Base-by-base conservation (phyloP, 1,140 invertebrate species). In the Drosophila lowei region DNA sequence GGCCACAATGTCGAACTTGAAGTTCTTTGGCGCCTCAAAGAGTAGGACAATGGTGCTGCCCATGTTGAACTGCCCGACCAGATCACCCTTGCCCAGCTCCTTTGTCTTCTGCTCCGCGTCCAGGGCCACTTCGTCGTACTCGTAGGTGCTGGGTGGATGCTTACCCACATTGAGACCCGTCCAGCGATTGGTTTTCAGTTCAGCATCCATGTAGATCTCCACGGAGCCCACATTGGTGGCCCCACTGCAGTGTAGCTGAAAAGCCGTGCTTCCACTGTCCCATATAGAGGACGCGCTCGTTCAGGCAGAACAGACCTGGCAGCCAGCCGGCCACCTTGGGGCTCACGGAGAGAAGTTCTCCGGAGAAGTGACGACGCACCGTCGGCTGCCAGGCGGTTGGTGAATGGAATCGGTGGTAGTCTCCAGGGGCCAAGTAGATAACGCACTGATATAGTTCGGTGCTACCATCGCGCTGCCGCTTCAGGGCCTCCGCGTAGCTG, bases 181-280 rank as follows among this genome's bases (percentile, higher is more conserved):
- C 90, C 93, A 92, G 77, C 93, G 83, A 81, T 98, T 97, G 1
- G 97, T 97, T 61, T 94, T 93, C 15, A 98, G 89, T 15, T 95
- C 94, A 66, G 95, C 92, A 92, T 99, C 98, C 84, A 95, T 96
- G 88, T 97, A 97, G 15, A 99, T 96, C 84, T 94, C 94, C 65
- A 99, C 98, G 0, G 97, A 99, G 0, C 99, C 99, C 21, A 99
- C 99, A 92, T 99, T 99, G 0, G 98, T 99, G 0, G 99, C 99
- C 2, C 93, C 5, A 99, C 98, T 6, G 99, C 98, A 1, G 97
- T 95, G 93, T 99, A 97, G 16, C 98, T 98, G 92, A 99, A 99
- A 99, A 99, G 0, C 99, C 99, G 92, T 99, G 94, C 64, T 96
- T 92, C 99, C 99, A 99, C 71, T 95, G 92, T 0, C 99, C 99